Evolutionary conservation across 2,888 invertebrate species (phyloP), one percentile per base, ranked within the genome.

Genomic region (Apeira syringaria): DNA sequence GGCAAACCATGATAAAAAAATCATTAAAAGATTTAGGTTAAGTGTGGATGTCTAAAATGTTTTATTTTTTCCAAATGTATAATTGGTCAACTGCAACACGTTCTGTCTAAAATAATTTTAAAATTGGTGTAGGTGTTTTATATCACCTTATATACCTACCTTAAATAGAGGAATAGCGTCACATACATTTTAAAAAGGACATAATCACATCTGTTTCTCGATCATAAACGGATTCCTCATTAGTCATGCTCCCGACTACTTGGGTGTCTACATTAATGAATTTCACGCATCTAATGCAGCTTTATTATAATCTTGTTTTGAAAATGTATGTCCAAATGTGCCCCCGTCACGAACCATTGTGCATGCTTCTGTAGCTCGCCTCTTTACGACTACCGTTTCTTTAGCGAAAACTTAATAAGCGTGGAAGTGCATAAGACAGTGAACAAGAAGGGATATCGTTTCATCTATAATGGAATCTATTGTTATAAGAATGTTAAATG

Each of bases 231-330:
- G 59, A 64, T 72, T 72, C 55, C 58, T 51, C 47, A 63, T 80
- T 80, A 65, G 72, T 49, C 37, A 64, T 50, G 70, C 73, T 57
- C 42, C 61, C 51, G 51, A 63, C 82, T 63, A 68, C 80, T 76
- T 79, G 83, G 84, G 84, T 77, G 86, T 84, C 77, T 71, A 47
- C 61, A 63, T 60, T 69, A 68, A 68, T 69, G 61, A 63, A 82
- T 83, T 81, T 80, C 79, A 80, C 75, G 82, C 67, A 46, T 61
- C 66, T 79, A 71, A 76, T 67, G 61, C 63, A 38, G 50, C 50
- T 55, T 55, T 66, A 63, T 73, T 70, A 61, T 71, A 57, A 56
- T 57, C 39, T 64, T 59, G 56, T 62, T 68, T 64, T 71, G 57
- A 60, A 38, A 54, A 65, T 61, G 64, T 71, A 68, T 65, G 66